phyloP scores from a whole-genome alignment of 1,140 invertebrate species.

The Saccostrea echinata region DNA sequence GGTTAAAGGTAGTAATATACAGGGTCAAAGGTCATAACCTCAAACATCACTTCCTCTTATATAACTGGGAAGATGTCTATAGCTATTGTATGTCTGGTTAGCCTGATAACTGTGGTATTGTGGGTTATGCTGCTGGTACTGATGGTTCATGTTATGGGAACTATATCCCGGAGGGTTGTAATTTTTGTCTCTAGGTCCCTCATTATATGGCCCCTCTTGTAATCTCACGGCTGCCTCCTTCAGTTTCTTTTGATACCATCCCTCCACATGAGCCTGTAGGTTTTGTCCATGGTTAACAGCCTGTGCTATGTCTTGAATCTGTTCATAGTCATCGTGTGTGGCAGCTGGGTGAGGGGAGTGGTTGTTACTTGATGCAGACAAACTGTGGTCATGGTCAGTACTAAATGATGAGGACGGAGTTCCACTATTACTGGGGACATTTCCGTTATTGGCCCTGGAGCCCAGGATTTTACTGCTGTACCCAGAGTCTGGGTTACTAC shows the following conservation, averaged over 20 bases:
- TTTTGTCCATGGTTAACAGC: constrained; percentile 53
- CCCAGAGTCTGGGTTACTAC: constrained; percentile 78
- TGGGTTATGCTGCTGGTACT: constrained; percentile 10
- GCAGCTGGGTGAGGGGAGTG: constrained; percentile 67
- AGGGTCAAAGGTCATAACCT: constrained; percentile 1
- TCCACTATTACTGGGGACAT: constrained; percentile 62
- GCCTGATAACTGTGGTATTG: constrained; percentile 24
- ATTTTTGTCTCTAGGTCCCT: constrained; percentile 8
- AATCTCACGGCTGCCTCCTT: constrained; percentile 71
- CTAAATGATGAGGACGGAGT: constrained; percentile 76
- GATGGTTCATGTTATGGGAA: neutral
- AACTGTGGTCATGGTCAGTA: constrained; percentile 71
- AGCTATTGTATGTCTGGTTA: constrained; percentile 53
- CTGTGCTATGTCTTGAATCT: constrained; percentile 46
- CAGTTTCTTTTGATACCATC: constrained; percentile 73
- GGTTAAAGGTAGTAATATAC: too few relatives aligned
- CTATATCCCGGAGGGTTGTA: constrained; percentile 25
- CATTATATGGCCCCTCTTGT: constrained; percentile 56
- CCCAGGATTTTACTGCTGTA: constrained; percentile 75
- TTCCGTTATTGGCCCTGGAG: constrained; percentile 46
- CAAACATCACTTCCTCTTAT: constrained; percentile 74
- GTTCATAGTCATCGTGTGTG: constrained; percentile 60
- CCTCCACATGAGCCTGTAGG: constrained; percentile 66
- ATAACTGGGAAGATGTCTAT: constrained; percentile 59
- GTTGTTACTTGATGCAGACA: constrained; percentile 67